Evolutionary conservation across 1,140 invertebrate genomes (phyloP).

Genomic region (Halictus rubicundus): DNA sequence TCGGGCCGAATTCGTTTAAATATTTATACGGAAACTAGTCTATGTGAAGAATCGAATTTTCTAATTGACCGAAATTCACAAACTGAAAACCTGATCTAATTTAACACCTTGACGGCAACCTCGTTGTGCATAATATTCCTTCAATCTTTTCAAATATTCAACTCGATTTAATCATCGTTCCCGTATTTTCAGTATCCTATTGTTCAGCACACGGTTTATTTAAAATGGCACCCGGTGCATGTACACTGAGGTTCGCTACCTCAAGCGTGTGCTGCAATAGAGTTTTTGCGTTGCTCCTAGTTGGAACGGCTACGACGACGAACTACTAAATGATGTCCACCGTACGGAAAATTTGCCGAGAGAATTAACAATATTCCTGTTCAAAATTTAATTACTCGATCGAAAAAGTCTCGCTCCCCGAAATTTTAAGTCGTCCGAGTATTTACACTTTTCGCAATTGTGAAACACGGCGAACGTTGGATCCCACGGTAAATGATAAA

Average conservation of each 20-base stretch:
- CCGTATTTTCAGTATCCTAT: not conserved
- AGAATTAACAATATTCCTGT: not conserved
- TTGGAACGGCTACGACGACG: not conserved
- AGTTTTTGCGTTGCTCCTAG: conserved; percentile 19
- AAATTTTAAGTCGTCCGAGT: not conserved
- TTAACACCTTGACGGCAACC: no score
- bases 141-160: not conserved
- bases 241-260: conserved; percentile 63
- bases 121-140: no score
- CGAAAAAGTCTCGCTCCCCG: not conserved
- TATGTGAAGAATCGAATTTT: no score
- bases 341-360: not conserved
- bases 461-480: no score
- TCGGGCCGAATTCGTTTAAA: no score
- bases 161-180: no score
- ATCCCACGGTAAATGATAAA: no score
- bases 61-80: no score
- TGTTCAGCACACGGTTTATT: not conserved
- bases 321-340: not conserved
- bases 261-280: conserved; percentile 67
- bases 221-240: conserved; percentile 69
- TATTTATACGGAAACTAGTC: no score
- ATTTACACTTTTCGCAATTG: no score
- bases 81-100: no score
- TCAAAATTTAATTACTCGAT: not conserved